A percentile compares a stretch with the other conserved stretches of the same genome.
phyloP scores from a whole-genome alignment of 2,113 vertebrate species.

The Etia nguti region DNA sequence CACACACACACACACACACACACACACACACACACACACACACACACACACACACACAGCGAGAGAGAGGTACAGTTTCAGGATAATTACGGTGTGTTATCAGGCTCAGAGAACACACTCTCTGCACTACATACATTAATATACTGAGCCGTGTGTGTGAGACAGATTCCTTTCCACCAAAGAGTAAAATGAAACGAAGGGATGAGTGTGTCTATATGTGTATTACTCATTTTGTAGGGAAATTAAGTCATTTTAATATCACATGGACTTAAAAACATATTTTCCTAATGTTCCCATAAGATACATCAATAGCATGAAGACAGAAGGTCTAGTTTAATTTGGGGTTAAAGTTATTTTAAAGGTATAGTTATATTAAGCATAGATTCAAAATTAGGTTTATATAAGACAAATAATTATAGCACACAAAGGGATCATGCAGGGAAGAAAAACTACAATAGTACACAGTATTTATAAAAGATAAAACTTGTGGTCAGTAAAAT shows the following conservation, averaged over 20 bases:
- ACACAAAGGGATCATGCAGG: not conserved
- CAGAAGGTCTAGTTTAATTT: not conserved
- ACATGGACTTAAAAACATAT: not conserved
- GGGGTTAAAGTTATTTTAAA: not conserved
- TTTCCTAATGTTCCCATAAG: not conserved
- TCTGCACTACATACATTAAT: constrained; percentile 41
- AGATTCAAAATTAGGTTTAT: not conserved
- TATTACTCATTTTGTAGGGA: not conserved
- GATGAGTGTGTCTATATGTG: not conserved
- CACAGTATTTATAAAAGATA: not conserved
- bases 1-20: not conserved
- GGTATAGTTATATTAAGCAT: not conserved
- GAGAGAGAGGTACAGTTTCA: constrained; percentile 32
- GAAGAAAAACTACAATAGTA: not conserved
- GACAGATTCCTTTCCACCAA: constrained; percentile 26
- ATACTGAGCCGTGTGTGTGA: not conserved
- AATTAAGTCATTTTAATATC: not conserved
- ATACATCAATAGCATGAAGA: not conserved
- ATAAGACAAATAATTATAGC: not conserved
- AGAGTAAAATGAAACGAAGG: constrained; percentile 7
- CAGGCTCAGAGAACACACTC: constrained; percentile 19
- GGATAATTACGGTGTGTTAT: constrained; percentile 38
- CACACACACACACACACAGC: not conserved
- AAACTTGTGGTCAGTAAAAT: not conserved
- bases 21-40: not conserved